Percentiles rank a stretch among this genome's conserved stretches.
phyloP scores from a whole-genome alignment of 2,113 vertebrate genomes.

The Bothrops jararaca region DNA sequence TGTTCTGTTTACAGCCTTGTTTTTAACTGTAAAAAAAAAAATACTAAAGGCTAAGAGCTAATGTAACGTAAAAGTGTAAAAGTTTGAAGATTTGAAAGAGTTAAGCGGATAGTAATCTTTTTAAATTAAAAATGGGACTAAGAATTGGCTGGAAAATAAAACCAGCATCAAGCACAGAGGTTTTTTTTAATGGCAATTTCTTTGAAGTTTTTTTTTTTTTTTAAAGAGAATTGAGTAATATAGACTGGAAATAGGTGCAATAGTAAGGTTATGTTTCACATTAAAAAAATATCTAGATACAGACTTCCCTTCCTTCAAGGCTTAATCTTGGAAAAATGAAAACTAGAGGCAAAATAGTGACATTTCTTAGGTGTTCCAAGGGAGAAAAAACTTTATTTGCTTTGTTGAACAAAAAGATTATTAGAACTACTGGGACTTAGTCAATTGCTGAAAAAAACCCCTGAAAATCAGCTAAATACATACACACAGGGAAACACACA shows the following conservation, averaged over 20 bases:
- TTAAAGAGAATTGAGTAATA: not conserved
- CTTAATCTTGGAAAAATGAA: not conserved
- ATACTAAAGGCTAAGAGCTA: not conserved
- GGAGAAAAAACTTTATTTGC: not conserved
- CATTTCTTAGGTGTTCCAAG: not conserved
- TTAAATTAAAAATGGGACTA: slow-evolving; percentile 24
- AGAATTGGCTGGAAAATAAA: slow-evolving; percentile 14
- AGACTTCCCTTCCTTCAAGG: not conserved
- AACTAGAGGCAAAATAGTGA: not conserved
- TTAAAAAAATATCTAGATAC: not conserved
- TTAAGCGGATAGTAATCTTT: slow-evolving; percentile 8
- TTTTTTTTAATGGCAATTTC: not conserved
- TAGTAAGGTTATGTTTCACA: slow-evolving; percentile 21
- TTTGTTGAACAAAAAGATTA: not conserved
- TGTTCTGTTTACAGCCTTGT: slow-evolving; percentile 8
- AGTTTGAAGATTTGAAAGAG: not conserved
- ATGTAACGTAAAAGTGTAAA: not conserved
- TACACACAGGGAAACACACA: not conserved
- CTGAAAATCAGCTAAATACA: not conserved
- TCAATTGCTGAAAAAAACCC: not conserved
- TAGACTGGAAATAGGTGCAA: not conserved
- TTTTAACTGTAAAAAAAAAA: not conserved
- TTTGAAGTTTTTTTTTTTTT: slow-evolving; percentile 16
- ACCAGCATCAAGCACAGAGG: not conserved
- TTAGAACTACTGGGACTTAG: not conserved